Evolutionary conservation across 2,113 vertebrate species (phyloP), one percentile per base, ranked within the genome.

Genomic region (Calyptommatus sinebrachiatus): DNA sequence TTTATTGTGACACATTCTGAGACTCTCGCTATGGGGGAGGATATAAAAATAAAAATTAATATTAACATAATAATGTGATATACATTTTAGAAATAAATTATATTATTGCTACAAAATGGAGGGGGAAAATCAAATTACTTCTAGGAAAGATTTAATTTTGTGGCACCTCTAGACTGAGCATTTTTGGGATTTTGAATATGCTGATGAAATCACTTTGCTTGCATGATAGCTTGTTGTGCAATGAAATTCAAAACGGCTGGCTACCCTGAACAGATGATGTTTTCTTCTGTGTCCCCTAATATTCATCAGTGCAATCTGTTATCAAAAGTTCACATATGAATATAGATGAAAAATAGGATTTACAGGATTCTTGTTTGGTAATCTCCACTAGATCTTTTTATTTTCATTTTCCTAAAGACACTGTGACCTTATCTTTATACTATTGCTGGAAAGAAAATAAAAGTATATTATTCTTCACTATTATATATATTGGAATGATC

Each of bases 161-260:
- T 89, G 35, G 92, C 92, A 94, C 93, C 94, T 95, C 95, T 94
- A 90, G 79, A 21, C 46, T 81, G 77, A 91, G 80, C 79, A 77
- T 77, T 75, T n/a, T 28, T 77, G 76, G 73, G 76, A 57, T 41
- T 86, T 92, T 95, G 91, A 95, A 95, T 96, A 96, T 94, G 87
- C 78, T 95, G 91, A 96, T 95, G 90, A 95, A 96, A 96, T 96
- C 94, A 94, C 88, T 94, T 93, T 91, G 84, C 83, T 89, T 41
- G 76, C 84, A 84, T 90, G 85, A 90, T 92, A 85, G 90, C 94
- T 92, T 93, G 89, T 91, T 93, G 88, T 86, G 87, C 89, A 88
- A 89, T 92, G 95, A 96, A 96, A 96, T 82, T 89, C 91, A 92
- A 96, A 92, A 92, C 95, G 92, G 75, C 80, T 83, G 88, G 86